Evolutionary conservation across 2,888 invertebrate genomes (phyloP), one percentile per base, ranked within the genome.

Genomic region (Diplolepis rosae): DNA sequence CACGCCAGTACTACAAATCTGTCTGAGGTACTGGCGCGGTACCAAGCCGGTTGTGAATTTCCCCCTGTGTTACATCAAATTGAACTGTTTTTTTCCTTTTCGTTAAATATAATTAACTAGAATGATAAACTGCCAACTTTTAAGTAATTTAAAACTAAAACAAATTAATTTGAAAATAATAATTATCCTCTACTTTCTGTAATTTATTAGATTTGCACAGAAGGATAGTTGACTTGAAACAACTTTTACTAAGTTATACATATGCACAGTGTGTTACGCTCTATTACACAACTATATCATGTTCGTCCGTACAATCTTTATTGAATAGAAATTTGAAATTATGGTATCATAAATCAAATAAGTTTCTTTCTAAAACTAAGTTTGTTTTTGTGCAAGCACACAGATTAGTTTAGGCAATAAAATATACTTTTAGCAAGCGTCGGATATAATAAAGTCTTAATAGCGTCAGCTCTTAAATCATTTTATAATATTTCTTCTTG

Each of bases 341-440:
- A 61, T 22, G 39, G 22, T 35, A n/a, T n/a, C 27, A 6, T 61
- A 39, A 61, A 61, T 22, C n/a, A 35, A 61, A 24, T n/a, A 39
- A 39, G 22, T 39, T 61, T 61, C 6, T 61, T 61, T 54, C 18
- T 18, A 4, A 15, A 24, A 61, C 11, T 13, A 39, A 61, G n/a
- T 61, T 61, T 24, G 2, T 1, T 39, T 61, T 39, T 24, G 6
- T 39, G 24, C 13, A 39, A n/a, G 11, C 28, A n/a, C n/a, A n/a
- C 6, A 22, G 6, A 61, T 13, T 39, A 18, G 9, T 24, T 7
- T 24, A 4, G 61, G 13, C 54, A 61, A 39, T 18, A 13, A 35
- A 4, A 9, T 18, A 7, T 9, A 45, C 18, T 45, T 22, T 18
- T 18, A 45, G 15, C 45, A 45, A 32, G 4, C 15, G 18, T 56